phyloP scores from a whole-genome alignment of 2,888 invertebrate genomes.

The Dicyrtoma fusca region DNA sequence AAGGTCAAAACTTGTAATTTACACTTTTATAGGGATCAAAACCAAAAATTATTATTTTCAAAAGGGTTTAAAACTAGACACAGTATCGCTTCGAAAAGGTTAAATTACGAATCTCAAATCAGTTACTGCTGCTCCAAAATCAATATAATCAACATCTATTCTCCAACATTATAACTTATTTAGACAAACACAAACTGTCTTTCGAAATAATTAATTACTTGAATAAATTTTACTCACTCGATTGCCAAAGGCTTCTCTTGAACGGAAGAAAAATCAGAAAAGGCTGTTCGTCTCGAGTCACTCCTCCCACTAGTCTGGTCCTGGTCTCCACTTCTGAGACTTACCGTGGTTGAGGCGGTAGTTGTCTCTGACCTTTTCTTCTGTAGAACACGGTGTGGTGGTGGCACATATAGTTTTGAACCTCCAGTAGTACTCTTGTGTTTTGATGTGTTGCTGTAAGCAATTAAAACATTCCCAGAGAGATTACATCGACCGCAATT shows the following conservation, averaged over 20 bases:
- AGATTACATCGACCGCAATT: neutral
- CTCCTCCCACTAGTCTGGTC: neutral
- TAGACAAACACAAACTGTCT: too few species aligned
- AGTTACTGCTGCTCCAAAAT: neutral
- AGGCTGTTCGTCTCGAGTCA: slow-evolving; percentile 4
- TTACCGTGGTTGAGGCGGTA: too few species aligned
- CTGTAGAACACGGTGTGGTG: neutral
- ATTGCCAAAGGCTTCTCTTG: slow-evolving; percentile 5
- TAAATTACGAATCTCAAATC: neutral
- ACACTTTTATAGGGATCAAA: too few species aligned
- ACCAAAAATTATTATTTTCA: too few species aligned
- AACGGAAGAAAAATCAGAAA: neutral
- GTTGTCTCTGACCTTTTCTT: neutral
- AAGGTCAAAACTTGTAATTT: too few species aligned
- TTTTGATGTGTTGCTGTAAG: too few species aligned
- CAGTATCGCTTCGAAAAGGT: neutral
- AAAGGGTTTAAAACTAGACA: too few species aligned
- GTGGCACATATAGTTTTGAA: neutral
- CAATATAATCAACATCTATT: too few species aligned
- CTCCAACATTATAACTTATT: too few species aligned
- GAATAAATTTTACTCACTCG: slow-evolving; percentile 8
- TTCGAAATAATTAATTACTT: too few species aligned
- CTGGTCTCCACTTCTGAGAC: too few species aligned
- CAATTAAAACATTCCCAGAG: neutral
- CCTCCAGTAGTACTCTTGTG: neutral